A percentile compares a stretch with the other conserved stretches of the same genome.
Conservation (phyloP, 2,888 invertebrate genomes). For the Eurytoma adleriae region DNA sequence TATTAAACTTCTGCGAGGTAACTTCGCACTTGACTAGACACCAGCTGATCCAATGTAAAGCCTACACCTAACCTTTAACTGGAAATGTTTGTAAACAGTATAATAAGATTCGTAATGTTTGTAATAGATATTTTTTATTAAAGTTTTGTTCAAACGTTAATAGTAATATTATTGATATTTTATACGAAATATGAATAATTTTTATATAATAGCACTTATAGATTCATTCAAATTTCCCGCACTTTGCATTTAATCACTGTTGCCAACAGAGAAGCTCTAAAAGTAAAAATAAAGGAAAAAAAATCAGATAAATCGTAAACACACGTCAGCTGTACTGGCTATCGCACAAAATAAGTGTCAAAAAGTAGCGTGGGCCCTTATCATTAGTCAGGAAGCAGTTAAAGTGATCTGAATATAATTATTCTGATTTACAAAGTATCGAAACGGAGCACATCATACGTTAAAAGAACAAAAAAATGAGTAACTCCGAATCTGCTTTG, state of each 20-base stretch:
- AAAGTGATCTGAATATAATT: background rate
- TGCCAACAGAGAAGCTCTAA: background rate
- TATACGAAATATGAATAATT: background rate
- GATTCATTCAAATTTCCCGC: background rate
- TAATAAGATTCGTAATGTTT: background rate
- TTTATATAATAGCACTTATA: background rate
- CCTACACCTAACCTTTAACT: conserved; percentile 31
- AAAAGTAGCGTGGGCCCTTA: conserved; percentile 26
- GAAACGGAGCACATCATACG: too few species aligned
- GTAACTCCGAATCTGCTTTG: conserved; percentile 39
- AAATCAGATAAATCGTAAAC: background rate
- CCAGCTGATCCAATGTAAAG: conserved; percentile 3
- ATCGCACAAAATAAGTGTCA: background rate
- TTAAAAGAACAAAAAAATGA: conserved; percentile 20
- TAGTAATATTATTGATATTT: too few species aligned
- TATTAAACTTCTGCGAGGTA: background rate
- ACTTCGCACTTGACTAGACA: background rate
- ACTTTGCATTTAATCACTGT: background rate
- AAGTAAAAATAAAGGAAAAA: background rate
- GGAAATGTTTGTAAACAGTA: background rate
- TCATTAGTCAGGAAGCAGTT: conserved; percentile 23
- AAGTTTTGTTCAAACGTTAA: too few species aligned
- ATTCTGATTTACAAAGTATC: too few species aligned
- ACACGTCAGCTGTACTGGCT: background rate
- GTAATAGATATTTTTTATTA: too few species aligned